A percentile compares a stretch with the other conserved stretches of the same genome.
Evolutionary conservation across 2,888 invertebrate genomes (phyloP).

Genomic region (Chelonus formosanus): DNA sequence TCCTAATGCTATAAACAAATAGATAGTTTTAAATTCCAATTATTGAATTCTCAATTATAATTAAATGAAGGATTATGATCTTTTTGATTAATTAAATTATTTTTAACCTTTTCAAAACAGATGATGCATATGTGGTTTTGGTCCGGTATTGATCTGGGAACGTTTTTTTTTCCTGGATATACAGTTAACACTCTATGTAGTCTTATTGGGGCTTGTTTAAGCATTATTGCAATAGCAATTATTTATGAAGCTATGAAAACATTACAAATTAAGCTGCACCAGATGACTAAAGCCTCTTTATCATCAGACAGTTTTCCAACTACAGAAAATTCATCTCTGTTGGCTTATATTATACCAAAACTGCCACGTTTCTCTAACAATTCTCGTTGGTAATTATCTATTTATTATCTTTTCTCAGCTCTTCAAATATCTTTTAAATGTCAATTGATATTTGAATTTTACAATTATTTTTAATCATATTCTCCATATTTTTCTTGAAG

Average conservation of each 20-base stretch:
- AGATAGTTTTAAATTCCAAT: background rate
- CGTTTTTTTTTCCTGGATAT: slow-evolving; percentile 73
- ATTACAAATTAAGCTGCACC: slow-evolving; percentile 65
- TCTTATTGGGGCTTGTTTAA: slow-evolving; percentile 71
- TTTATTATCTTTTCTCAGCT: background rate
- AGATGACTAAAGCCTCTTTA: slow-evolving; percentile 59
- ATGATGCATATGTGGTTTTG: slow-evolving; percentile 75
- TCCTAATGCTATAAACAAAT: no score
- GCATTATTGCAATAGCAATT: slow-evolving; percentile 70
- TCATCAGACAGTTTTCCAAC: slow-evolving; percentile 58
- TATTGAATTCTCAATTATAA: background rate
- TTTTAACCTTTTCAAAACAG: slow-evolving; percentile 27
- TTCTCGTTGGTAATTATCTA: slow-evolving; percentile 48
- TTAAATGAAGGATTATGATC: no score
- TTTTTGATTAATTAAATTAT: background rate
- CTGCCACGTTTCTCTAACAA: slow-evolving; percentile 35
- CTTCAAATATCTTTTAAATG: background rate
- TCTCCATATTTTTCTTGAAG: slow-evolving; percentile 1
- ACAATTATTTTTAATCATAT: background rate
- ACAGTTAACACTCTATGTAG: slow-evolving; percentile 65
- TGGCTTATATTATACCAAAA: slow-evolving; percentile 54
- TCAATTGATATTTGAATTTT: slow-evolving; percentile 1
- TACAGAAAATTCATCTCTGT: slow-evolving; percentile 64
- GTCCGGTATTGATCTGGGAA: slow-evolving; percentile 72
- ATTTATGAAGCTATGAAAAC: slow-evolving; percentile 71